Conservation (phyloP, 2,888 invertebrate genomes). For the Ischnus inquisitorius region DNA sequence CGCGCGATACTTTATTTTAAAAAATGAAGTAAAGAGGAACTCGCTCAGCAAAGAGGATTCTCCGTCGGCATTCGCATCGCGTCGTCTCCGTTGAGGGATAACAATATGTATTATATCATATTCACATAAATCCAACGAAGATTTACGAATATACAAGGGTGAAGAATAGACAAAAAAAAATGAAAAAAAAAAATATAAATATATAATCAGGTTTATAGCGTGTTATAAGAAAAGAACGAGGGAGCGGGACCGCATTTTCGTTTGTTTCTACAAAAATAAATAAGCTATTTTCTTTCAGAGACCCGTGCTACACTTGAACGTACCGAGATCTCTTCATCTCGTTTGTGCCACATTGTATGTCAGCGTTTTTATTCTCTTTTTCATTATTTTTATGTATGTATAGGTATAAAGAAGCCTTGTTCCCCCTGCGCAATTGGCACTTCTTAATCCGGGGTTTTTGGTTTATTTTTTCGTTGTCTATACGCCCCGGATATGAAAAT, state of each 20-base stretch:
- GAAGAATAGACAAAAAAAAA: neutral
- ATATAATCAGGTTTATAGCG: constrained; percentile 14
- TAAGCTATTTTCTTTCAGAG: constrained; percentile 82
- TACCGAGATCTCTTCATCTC: constrained; percentile 74
- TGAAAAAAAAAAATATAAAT: constrained; percentile 32
- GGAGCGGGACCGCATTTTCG: neutral
- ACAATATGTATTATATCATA: constrained; percentile 35
- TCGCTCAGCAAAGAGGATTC: constrained; percentile 10
- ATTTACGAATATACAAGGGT: constrained; percentile 26
- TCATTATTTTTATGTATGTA: constrained; percentile 34
- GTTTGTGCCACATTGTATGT: constrained; percentile 83
- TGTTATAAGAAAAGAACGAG: constrained; percentile 14
- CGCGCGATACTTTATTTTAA: constrained; percentile 16
- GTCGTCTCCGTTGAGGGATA: constrained; percentile 53
- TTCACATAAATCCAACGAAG: constrained; percentile 35
- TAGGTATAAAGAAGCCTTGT: constrained; percentile 74
- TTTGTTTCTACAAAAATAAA: constrained; percentile 60
- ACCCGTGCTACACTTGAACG: constrained; percentile 84
- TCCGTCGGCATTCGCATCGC: constrained; percentile 66
- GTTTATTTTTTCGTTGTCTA: constrained; percentile 7
- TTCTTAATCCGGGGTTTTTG: constrained; percentile 62
- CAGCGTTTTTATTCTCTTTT: constrained; percentile 74
- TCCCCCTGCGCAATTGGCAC: constrained; percentile 84
- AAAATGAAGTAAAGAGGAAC: constrained; percentile 14
- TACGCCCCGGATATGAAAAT: constrained; percentile 57